A percentile compares a stretch with the other conserved stretches of the same genome.
These are phyloP conservation scores for Chlorodrepanis virens DNA, from an alignment of 2,113 vertebrate species.

Conservation along the genomic window DNA sequence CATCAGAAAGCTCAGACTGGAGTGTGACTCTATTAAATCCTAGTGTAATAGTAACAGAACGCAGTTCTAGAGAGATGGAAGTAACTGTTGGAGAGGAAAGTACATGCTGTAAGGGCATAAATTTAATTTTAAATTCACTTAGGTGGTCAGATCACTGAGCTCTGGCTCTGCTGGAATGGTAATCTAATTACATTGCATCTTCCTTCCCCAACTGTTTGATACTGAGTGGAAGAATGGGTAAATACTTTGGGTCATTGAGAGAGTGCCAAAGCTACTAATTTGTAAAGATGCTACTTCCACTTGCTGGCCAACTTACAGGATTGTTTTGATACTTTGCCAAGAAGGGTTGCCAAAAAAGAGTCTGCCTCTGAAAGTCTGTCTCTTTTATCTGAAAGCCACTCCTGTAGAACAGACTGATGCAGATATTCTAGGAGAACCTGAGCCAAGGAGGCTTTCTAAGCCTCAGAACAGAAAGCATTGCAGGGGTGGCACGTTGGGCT, in stretches of 20 bases:
- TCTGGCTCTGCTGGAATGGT: not conserved
- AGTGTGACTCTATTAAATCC: not conserved
- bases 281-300: conserved; percentile 23
- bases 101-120: not conserved
- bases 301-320: conserved; percentile 8
- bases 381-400: not conserved
- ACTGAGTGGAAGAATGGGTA: not conserved
- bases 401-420: not conserved
- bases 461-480: not conserved
- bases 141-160: not conserved
- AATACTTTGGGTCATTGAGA: conserved; percentile 23
- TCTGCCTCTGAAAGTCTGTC: not conserved
- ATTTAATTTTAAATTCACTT: not conserved
- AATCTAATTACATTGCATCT: not conserved
- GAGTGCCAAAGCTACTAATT: conserved; percentile 20
- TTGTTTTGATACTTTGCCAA: not conserved
- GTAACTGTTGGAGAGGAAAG: not conserved
- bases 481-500: not conserved
- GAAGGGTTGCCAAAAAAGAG: conserved; percentile 14
- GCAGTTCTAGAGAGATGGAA: not conserved
- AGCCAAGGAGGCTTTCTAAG: not conserved
- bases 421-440: not conserved
- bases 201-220: not conserved
- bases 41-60: not conserved
- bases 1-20: not conserved